Evolutionary conservation across 1,140 invertebrate species (phyloP), one percentile per base, ranked within the genome.

Genomic region (Varroa destructor): DNA sequence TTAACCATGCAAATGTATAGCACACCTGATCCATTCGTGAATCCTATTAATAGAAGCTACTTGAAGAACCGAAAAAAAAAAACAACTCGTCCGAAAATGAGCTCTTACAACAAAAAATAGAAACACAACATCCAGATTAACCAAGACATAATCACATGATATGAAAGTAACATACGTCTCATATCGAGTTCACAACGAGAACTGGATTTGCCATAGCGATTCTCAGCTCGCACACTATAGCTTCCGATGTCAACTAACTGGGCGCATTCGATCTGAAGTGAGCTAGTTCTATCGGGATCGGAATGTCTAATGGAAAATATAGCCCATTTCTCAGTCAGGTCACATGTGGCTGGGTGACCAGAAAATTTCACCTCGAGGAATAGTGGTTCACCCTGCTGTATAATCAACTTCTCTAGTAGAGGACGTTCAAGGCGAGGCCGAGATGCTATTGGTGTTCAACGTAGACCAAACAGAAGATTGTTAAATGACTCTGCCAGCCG

Each of bases 221-320:
- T 97, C 71, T 87, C 87, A 0, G 92, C 90, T 1, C 92, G 85
- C 6, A 95, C 87, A 0, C 91, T 91, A 77, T 95, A 98, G 10
- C 88, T 88, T 3, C 91, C 93, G 46, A 88, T 82, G 78, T 97
- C 93, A 40, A 89, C 88, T 1, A 93, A 81, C 67, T 84, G 84
- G 0, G 90, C 85, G 72, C 89, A 86, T 73, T 87, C 86, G 67
- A 97, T 89, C 36, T 67, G 14, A 12, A 67, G 61, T 37, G 61
- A 40, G 10, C 40, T 43, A 67, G 14, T 12, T 12, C 61, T 37
- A 46, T 67, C 37, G 12, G 61, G 61, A 3, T 51, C 4, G 36
- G n/a, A 1, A 37, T 71, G 14, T 71, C 51, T 55, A 3, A 71
- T 14, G 36, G 36, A 71, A 36, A n/a, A 55, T 55, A 71, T 54